Evolutionary conservation across 2,888 invertebrate species (phyloP), one percentile per base, ranked within the genome.

Genomic region (Troides oblongomaculatus): DNA sequence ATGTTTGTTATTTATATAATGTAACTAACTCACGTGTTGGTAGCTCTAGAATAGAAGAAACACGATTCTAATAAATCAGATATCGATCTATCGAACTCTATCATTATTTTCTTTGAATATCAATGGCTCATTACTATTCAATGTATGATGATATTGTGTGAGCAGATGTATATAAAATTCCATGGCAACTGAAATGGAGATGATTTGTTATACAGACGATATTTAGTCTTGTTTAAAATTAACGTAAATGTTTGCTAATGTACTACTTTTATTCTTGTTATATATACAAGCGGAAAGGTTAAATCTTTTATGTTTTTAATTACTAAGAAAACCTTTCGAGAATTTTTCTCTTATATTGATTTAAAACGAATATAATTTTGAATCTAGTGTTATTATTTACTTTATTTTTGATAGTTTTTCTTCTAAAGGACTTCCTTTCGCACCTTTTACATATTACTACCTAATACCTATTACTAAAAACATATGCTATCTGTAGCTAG

Each of bases 41-140:
- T n/a, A n/a, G n/a, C 14, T n/a, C 7, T 53, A 53, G n/a, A 1
- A n/a, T 18, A 53, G 50, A 46, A 46, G n/a, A n/a, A 53, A 53
- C 53, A 53, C 53, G n/a, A n/a, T 53, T 53, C 53, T n/a, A 53
- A n/a, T 53, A 53, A 53, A 53, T n/a, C 53, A n/a, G 85, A 87
- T 88, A 88, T 82, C 76, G 81, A 88, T 88, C 85, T 81, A 87
- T 87, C 85, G 84, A 83, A 79, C 77, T 77, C 76, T 75, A 73
- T 78, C 79, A 81, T 82, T 78, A 80, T 80, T 76, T 77, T 82
- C 77, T 78, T 80, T 81, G 87, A 87, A 88, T 88, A 81, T 83
- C 84, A 88, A 89, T 87, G 79, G 82, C 78, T 74, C 74, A 79
- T 83, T 81, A 79, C 77, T 84, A 86, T 87, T 84, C 84, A 76